A percentile compares a stretch with the other conserved stretches of the same genome.
Conservation (phyloP, 2,113 vertebrate species). For the Bubo bubo region DNA sequence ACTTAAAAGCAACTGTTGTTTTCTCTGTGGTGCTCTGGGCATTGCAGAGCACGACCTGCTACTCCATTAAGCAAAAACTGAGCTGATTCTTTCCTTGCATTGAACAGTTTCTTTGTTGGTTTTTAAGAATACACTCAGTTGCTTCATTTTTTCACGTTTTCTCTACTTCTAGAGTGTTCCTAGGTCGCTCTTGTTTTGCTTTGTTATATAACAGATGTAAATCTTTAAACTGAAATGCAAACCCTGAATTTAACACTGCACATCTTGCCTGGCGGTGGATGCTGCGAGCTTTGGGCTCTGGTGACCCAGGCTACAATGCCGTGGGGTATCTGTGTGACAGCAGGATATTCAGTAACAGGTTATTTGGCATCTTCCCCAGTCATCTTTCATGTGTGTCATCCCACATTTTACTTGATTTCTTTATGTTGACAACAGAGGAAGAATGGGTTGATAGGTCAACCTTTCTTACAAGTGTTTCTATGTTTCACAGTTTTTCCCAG, state of each 20-base stretch:
- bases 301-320: neutral
- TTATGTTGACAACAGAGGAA: neutral
- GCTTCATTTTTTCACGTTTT: neutral
- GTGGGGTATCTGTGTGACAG: neutral
- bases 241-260: neutral
- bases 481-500: neutral
- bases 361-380: neutral
- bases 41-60: neutral
- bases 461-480: neutral
- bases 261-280: neutral
- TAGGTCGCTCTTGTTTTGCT: neutral
- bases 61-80: neutral
- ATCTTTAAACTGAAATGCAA: neutral
- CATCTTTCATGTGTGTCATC: neutral
- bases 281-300: neutral
- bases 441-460: neutral
- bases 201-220: neutral
- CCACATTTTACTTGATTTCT: neutral
- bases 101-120: neutral
- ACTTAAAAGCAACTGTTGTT: neutral
- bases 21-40: neutral
- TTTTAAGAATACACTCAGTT: neutral
- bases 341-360: neutral
- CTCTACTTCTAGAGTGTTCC: neutral
- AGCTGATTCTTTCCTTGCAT: neutral